Conservation (phyloP, 2,113 vertebrate genomes). For the Cinclus cinclus region DNA sequence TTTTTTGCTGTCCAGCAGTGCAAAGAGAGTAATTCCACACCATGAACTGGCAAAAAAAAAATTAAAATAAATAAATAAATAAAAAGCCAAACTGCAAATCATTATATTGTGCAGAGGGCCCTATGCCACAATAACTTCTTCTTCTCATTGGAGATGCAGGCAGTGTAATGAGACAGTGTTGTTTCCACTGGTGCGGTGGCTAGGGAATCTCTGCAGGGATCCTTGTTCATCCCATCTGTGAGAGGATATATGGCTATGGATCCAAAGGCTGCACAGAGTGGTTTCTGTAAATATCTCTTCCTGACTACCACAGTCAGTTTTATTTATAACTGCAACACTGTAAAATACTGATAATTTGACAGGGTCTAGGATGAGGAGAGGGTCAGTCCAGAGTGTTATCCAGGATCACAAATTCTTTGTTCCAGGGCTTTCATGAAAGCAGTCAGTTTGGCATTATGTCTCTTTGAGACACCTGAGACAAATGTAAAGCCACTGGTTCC, state of each 20-base stretch:
- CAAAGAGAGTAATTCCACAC: background rate
- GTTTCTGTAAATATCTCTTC: background rate
- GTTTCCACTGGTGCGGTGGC: fast-evolving
- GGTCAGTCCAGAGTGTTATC: background rate
- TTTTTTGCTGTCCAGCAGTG: background rate
- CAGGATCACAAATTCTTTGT: background rate
- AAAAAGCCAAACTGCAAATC: background rate
- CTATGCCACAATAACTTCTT: background rate
- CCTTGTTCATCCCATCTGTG: background rate
- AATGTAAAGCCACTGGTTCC: background rate
- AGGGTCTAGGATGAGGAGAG: background rate
- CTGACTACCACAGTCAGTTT: background rate
- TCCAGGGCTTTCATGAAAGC: background rate
- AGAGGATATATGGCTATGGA: background rate
- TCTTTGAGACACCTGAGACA: background rate
- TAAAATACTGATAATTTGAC: background rate
- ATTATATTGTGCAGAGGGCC: background rate
- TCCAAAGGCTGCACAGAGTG: background rate
- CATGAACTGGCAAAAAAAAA: background rate
- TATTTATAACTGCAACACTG: background rate
- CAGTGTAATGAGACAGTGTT: background rate
- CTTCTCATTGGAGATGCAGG: background rate
- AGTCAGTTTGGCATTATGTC: background rate
- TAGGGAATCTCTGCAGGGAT: background rate
- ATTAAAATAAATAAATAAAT: background rate